Base-by-base conservation (phyloP, 2,888 invertebrate genomes). In the Anaspis maculata region DNA sequence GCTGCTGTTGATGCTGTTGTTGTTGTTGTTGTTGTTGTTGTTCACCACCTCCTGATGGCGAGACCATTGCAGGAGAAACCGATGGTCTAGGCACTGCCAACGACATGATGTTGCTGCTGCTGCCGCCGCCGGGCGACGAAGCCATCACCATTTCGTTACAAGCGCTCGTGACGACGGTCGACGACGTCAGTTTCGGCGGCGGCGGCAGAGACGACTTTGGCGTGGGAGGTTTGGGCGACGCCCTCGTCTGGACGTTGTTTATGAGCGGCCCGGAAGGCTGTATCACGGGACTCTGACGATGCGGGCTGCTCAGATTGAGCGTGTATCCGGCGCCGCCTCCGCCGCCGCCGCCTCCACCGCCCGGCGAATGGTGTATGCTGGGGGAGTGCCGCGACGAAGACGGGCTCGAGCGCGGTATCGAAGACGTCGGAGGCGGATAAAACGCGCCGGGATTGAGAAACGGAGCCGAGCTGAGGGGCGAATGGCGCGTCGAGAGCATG, bases 311-410 rank as follows among this genome's bases (percentile, higher is more conserved):
- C 37, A 62, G 46, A 38, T 59, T 61, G 32, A 59, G 46, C 24
- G 59, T 53, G 42, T 62, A 62, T 15, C 53, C 55, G 27, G 51
- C 36, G 27, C 47, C 49, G 19, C 19, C 19, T 5, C 9, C 5
- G n/a, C n/a, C n/a, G n/a, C n/a, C n/a, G n/a, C n/a, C n/a, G n/a
- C n/a, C n/a, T n/a, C n/a, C n/a, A n/a, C n/a, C n/a, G n/a, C n/a
- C n/a, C n/a, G n/a, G n/a, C n/a, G n/a, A n/a, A n/a, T n/a, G n/a
- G 34, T 45, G 46, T 11, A 56, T 42, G 37, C 54, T 59, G 6
- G 74, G 60, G 64, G 75, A 57, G 61, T 74, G 54, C 67, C 74
- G 45, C 68, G 76, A 63, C 7, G 35, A 39, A 19, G 49, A 73
- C 48, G 58, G 75, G 69, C 55, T 74, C 64, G 59, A 75, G 65